phyloP scores from a whole-genome alignment of 35 echinoderm and acorn worm species.

The Heliocidaris tuberculata region DNA sequence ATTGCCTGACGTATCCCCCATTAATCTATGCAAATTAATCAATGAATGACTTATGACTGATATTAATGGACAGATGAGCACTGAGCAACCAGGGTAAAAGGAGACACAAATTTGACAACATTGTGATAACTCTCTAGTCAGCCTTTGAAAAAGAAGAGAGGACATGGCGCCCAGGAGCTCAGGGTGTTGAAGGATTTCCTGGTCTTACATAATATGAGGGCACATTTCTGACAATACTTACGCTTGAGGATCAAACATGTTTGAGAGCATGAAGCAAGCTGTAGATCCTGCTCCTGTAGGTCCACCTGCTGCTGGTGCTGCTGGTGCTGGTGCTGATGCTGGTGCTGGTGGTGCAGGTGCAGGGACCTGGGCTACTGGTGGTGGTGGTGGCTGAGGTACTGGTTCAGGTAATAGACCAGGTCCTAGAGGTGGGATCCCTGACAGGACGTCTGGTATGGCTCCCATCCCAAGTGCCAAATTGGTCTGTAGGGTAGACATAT shows the following conservation, averaged over 20 bases:
- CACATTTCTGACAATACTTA: slow-evolving; percentile 41
- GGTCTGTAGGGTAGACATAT: background rate
- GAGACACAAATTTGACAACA: no score
- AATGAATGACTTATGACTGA: no score
- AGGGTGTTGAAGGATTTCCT: no score
- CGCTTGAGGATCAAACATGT: slow-evolving; percentile 98
- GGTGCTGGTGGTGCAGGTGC: background rate
- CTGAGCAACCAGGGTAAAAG: no score
- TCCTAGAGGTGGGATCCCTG: background rate
- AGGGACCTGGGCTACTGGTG: background rate
- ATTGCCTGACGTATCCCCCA: no score
- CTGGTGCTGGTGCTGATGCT: background rate
- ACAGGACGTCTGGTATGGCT: background rate
- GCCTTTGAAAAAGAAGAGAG: no score
- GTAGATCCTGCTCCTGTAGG: slow-evolving; percentile 60
- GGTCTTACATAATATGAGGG: no score
- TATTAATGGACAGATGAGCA: no score
- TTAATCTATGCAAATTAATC: no score
- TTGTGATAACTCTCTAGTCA: no score
- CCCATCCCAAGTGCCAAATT: slow-evolving; percentile 13
- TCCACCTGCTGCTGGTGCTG: slow-evolving; percentile 15
- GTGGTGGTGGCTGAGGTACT: background rate
- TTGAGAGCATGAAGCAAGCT: slow-evolving; percentile 94
- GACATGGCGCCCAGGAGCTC: no score
- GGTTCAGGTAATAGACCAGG: slow-evolving; percentile 11